Base-by-base conservation (phyloP, 2,888 invertebrate genomes). In the Scotopteryx bipunctaria region DNA sequence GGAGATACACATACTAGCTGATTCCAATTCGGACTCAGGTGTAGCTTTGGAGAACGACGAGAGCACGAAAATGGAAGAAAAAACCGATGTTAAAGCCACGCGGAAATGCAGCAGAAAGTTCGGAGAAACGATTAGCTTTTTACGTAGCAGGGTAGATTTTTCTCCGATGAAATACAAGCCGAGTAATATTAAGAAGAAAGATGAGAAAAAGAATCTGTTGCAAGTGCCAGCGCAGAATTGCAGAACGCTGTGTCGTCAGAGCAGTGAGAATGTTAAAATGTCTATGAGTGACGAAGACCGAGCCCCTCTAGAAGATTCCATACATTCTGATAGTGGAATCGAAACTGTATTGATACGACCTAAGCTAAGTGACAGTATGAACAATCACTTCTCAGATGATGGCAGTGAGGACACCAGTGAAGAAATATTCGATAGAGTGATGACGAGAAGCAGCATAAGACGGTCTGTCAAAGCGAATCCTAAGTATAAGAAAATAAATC, bases 361-460 rank as follows among this genome's bases (percentile, higher is more conserved):
- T 5, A 87, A 86, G 67, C 67, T 83, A 54, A 88, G 86, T 23
- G 90, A 90, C 25, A 90, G 90, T 58, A 88, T 89, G 90, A 89
- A 83, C 48, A 90, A 90, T 57, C 87, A 90, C 54, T 90, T 88
- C 58, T 89, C 90, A 48, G 90, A 90, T 65, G 90, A 90, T 36
- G 90, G 86, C 14, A 90, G 90, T 45, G 90, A 89, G 55, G 90
- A 89, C 21, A 88, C 89, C 63, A 88, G 90, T 78, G 90, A 90
- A 75, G 90, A 90, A 73, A 74, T 84, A 36, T 90, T 90, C 48
- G 86, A 90, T 27, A 76, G 89, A 64, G 89, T 90, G 0, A 90
- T 90, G 90, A 80, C 82, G 0, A 81, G 90, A 65, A 89, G 81
- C 56, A 90, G 90, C 55, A 73, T 87, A 9, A 74, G 90, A 66